phyloP scores from a whole-genome alignment of 2,113 vertebrate species.

The Pipra filicauda region DNA sequence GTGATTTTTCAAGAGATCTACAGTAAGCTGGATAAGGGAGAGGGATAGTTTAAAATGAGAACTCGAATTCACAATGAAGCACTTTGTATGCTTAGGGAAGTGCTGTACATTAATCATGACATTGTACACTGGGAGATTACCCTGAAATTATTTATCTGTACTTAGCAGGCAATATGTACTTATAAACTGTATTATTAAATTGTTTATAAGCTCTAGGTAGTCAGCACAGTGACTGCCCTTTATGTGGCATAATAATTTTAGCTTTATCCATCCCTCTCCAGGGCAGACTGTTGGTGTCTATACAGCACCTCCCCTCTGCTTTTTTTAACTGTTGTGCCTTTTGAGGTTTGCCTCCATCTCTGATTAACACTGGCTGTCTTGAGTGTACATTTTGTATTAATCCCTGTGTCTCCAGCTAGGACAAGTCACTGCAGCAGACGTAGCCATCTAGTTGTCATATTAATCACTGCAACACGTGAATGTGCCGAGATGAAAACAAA shows the following conservation, averaged over 20 bases:
- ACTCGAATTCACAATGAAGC: slow-evolving; percentile 63
- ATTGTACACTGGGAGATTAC: slow-evolving; percentile 42
- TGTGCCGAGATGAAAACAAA: not conserved
- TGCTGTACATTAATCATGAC: slow-evolving; percentile 42
- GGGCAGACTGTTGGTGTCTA: not conserved
- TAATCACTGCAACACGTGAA: not conserved
- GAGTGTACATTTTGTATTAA: not conserved
- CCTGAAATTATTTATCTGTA: slow-evolving; percentile 53
- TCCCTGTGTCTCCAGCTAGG: not conserved
- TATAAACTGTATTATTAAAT: slow-evolving; percentile 28
- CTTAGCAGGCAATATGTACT: slow-evolving; percentile 16
- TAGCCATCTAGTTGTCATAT: not conserved
- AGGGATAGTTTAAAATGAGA: slow-evolving; percentile 57
- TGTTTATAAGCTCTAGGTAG: slow-evolving; percentile 20
- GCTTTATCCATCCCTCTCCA: not conserved
- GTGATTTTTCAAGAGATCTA: slow-evolving; percentile 65
- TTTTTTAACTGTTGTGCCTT: not conserved
- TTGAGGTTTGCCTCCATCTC: not conserved
- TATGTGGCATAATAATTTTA: not conserved
- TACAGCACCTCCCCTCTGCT: not conserved
- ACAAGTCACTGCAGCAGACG: not conserved
- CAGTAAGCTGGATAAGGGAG: slow-evolving; percentile 40
- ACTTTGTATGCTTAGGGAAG: slow-evolving; percentile 44
- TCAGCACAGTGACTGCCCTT: not conserved
- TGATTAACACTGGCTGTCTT: not conserved